Evolutionary conservation across 2,888 invertebrate genomes (phyloP), one percentile per base, ranked within the genome.

Genomic region (Nomada goodeniana): DNA sequence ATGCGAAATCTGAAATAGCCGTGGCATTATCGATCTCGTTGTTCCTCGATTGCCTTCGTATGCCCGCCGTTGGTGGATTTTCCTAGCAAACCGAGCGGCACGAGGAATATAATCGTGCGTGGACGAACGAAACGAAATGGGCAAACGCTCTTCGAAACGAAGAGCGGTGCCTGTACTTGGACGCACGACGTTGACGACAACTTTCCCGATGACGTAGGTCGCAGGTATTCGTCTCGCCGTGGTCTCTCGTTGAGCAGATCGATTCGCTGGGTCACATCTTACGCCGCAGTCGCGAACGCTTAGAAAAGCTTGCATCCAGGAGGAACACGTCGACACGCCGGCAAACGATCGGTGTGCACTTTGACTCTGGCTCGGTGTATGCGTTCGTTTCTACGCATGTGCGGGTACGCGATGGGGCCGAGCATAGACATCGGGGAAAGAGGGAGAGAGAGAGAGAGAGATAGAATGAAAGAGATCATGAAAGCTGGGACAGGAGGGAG

Each of bases 101-200:
- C 36, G 13, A 2, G 4, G 4, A 44, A 52, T 7, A 57, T 23
- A 18, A 18, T 36, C 36, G 36, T 36, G 36, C 36, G 36, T 36
- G 36, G 5, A 7, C 36, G 20, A 65, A 13, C n/a, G 26, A 50
- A n/a, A 63, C 15, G 36, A n/a, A n/a, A 26, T 26, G n/a, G 1
- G 5, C 36, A 1, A 23, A 23, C 23, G 11, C n/a, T 36, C 42
- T 20, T n/a, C 18, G 13, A n/a, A 52, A 57, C 64, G 42, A 52
- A 52, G 36, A 75, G 18, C 60, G n/a, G 15, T 36, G 11, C 42
- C 57, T n/a, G 47, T 47, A 47, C 47, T 15, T 3, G 44, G 23
- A 65, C 69, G 80, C 83, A 83, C 82, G 88, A 89, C 89, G 89
- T 88, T 89, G 89, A 89, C 89, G 80, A 76, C 86, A 83, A 84